Conservation (phyloP, 2,113 vertebrate genomes). For the Caloenas nicobarica region DNA sequence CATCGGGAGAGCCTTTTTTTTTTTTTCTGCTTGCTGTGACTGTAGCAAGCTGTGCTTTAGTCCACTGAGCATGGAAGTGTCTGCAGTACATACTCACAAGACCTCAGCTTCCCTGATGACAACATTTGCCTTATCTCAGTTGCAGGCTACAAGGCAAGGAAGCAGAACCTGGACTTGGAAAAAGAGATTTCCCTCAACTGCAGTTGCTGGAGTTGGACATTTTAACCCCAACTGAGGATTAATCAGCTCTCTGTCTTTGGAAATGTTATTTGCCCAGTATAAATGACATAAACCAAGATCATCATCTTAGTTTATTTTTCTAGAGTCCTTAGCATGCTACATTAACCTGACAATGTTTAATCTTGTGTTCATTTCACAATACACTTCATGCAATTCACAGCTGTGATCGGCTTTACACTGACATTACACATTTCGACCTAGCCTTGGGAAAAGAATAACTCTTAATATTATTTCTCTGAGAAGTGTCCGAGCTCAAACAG, state of each 20-base stretch:
- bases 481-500: conserved; percentile 66
- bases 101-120: neutral
- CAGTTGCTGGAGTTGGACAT: neutral
- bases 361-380: conserved; percentile 79
- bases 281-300: conserved; percentile 78
- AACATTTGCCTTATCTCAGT: neutral
- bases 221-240: neutral
- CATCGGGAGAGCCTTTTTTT: neutral
- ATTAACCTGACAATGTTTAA: conserved; percentile 83
- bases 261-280: conserved; percentile 57
- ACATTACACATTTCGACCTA: conserved; percentile 74
- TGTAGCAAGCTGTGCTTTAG: neutral
- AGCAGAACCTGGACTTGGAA: neutral
- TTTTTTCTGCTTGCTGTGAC: neutral
- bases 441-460: conserved; percentile 73
- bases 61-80: neutral
- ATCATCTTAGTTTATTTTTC: conserved; percentile 82
- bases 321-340: conserved; percentile 84
- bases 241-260: conserved; percentile 39
- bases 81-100: neutral
- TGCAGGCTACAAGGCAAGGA: neutral
- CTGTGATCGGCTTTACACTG: conserved; percentile 77
- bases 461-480: conserved; percentile 73
- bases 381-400: conserved; percentile 85
- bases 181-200: neutral